Base-by-base conservation (phyloP, 2,113 vertebrate species). In the Cyanistes caeruleus region DNA sequence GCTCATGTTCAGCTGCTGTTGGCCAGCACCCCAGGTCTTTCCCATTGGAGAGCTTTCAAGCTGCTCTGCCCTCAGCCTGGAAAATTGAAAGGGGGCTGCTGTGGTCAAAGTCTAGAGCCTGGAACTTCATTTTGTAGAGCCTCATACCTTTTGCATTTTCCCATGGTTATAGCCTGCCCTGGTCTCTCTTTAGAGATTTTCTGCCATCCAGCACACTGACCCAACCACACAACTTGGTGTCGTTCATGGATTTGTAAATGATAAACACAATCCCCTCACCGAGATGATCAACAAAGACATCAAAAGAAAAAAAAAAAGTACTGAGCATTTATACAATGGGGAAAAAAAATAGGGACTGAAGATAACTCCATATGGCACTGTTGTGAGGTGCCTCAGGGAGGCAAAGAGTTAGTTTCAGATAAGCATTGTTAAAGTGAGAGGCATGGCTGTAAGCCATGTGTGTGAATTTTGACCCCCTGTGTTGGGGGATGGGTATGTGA, bases 1-100 rank as follows among this genome's bases (percentile, higher is more conserved):
- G 37, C 12, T 70, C 31, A 10, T 3, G 2, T 37, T 44, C 4
- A 13, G 9, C 21, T 3, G 2, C 33, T 33, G 17, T 37, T 3
- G 1, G 9, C 13, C 31, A 53, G 27, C 15, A 31, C 0, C 8
- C 25, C 4, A 5, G 17, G 3, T 7, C 3, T 33, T 44, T 27
- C 8, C 33, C 9, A 4, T 1, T 73, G 4, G 11, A 4, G 4
- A n/a, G 9, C 2, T n/a, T n/a, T 60, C 7, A 5, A 60, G 9
- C 3, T 19, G 51, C 19, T n/a, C 3, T 2, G 4, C 2, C 4
- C 5, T 7, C 43, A 49, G 17, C 8, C 8, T 21, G 46, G 15
- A 64, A 52, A 64, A 78, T 1, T 22, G 18, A 28, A 28, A 52
- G 11, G 7, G 8, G 6, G 7, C 1, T 33, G 4, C 8, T 16